Base-by-base conservation (phyloP, 2,888 invertebrate genomes). In the Standfussiana lucernea region DNA sequence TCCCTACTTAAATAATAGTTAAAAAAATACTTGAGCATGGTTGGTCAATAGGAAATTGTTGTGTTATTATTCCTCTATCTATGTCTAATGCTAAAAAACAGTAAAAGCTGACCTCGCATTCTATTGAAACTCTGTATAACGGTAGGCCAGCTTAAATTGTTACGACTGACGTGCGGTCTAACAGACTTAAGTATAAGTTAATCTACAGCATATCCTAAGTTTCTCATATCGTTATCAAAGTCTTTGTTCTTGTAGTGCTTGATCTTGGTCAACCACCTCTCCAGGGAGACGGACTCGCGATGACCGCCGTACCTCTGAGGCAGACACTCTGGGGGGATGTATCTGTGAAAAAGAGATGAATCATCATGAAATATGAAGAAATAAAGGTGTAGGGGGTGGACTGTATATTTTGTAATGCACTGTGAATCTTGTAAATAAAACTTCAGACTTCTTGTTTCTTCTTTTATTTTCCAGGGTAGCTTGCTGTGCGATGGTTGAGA, bases 181-280 rank as follows among this genome's bases (percentile, higher is more conserved):
- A 42, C 10, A 32, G 0, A 15, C 24, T 62, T 65, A 24, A 18
- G 6, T 61, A n/a, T 35, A 13, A 77, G 15, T 62, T 88, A 94
- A 72, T 94, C 93, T 21, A 92, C 91, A 42, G 89, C 89, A 83
- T 96, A 96, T 0, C 96, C 96, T 15, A 96, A 74, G 35, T 88
- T 92, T 65, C 93, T 92, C 91, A 96, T 93, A 8, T 96, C 95
- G 50, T 92, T 90, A 61, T 96, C 95, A 56, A 96, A 96, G 59
- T 92, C 91, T 76, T 95, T 94, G 82, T 95, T 94, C 82, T 94
- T 94, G 89, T 96, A 96, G 35, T 94, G 90, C 37, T 91, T 92
- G 79, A 96, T 95, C 89, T 96, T 96, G 15, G 92, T 94, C 50
- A 96, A 90, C 96, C 96, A 96, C 24, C 88, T 90, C 59, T 89